phyloP scores from a whole-genome alignment of 2,113 vertebrate genomes.

The Sylvicapra grimmia region DNA sequence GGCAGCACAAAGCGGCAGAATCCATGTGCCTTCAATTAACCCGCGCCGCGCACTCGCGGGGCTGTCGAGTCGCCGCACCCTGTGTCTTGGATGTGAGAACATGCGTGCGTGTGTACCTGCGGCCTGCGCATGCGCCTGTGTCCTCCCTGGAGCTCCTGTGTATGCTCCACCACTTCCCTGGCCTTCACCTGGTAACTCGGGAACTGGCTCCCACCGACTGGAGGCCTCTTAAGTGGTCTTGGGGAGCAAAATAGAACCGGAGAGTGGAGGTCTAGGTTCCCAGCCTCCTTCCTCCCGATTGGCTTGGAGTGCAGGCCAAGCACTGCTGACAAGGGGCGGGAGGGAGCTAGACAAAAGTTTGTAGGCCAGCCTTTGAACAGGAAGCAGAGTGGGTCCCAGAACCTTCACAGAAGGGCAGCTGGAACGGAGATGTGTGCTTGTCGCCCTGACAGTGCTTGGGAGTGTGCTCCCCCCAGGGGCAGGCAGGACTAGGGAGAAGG shows the following conservation, averaged over 20 bases:
- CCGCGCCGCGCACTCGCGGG: constrained; percentile 35
- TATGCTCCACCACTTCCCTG: background rate
- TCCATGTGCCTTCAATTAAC: constrained; percentile 73
- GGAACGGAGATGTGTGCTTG: background rate
- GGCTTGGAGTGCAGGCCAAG: background rate
- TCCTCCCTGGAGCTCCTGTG: background rate
- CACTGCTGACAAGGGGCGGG: background rate
- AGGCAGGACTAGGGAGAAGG: background rate
- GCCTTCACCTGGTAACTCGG: background rate
- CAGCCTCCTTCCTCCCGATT: background rate
- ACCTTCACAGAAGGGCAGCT: background rate
- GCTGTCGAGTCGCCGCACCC: constrained; percentile 18
- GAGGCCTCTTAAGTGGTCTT: background rate
- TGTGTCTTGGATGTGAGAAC: background rate
- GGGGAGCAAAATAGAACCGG: background rate
- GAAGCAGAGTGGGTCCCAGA: background rate
- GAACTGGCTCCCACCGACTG: background rate
- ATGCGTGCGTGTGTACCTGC: no score
- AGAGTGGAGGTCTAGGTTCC: background rate
- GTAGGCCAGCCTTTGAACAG: background rate
- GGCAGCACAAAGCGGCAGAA: constrained; percentile 54
- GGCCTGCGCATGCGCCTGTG: background rate
- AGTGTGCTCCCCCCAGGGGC: background rate
- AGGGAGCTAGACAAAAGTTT: background rate
- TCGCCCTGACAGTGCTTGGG: background rate